Evolutionary conservation across 2,113 vertebrate genomes (phyloP), one percentile per base, ranked within the genome.

Genomic region (Pithys albifrons): DNA sequence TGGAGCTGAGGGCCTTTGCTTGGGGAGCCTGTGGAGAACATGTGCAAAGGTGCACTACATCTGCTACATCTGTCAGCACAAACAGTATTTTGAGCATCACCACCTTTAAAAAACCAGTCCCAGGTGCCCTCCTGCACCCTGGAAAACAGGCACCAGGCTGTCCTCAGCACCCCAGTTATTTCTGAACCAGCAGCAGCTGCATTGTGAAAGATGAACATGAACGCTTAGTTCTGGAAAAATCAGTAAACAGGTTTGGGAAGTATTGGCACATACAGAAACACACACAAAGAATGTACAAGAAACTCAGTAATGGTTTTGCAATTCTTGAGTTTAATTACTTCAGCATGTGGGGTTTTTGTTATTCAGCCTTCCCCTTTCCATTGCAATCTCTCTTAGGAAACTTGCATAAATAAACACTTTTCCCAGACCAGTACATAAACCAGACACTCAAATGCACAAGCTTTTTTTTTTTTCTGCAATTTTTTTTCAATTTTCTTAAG

Each of bases 301-400:
- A 86, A 78, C 78, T 83, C 41, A 46, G 57, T 24, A 37, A 71
- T 31, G 19, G 43, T 89, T 93, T 91, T 80, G 89, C 89, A 96
- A 95, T 79, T 79, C 46, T 91, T 79, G 62, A 70, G 29, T 96
- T 95, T 93, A 96, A 96, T 96, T 91, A 85, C 90, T 90, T 91
- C 77, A 92, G 59, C n/a, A 72, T 69, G 54, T 91, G 61, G 31
- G 10, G 25, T 85, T 59, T 43, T 72, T 57, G 16, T 49, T 85
- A 4, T 51, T 86, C 57, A 78, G 70, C 65, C 67, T 45, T 87
- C 59, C 72, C 73, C 61, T 73, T 87, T 49, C 55, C 51, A 43
- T 7, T 39, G 69, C 65, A 61, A 61, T 62, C 65, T 51, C 41
- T 41, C 28, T 61, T 51, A 88, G 9, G 14, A 75, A 96, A 71